Conservation (phyloP, 2,888 invertebrate species). For the Stenodera caucasica region DNA sequence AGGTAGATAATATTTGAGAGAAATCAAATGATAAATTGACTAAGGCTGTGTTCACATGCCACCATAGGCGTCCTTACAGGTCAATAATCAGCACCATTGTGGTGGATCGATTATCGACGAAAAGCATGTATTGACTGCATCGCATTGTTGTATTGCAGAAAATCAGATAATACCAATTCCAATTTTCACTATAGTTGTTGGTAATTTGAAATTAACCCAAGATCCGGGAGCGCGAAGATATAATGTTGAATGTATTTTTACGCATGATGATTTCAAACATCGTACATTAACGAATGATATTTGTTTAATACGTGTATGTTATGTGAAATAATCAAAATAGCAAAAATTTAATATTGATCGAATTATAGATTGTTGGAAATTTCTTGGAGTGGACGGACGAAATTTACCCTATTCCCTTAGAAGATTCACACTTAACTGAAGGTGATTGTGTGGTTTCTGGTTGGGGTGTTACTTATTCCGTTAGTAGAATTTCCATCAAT, state of each 20-base stretch:
- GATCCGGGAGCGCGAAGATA: neutral
- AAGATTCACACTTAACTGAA: neutral
- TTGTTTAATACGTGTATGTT: constrained; percentile 17
- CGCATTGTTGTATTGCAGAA: constrained; percentile 18
- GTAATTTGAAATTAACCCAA: neutral
- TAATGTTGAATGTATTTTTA: constrained; percentile 10
- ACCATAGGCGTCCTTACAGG: too few relatives aligned
- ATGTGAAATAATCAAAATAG: neutral
- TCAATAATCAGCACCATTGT: too few relatives aligned
- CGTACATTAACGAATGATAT: constrained; percentile 13
- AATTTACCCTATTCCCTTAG: constrained; percentile 9
- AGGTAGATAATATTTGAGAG: constrained; percentile 7
- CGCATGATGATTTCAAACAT: constrained; percentile 12
- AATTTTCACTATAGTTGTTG: constrained; percentile 6
- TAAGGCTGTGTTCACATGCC: neutral
- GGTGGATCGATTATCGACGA: constrained; percentile 22
- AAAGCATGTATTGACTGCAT: constrained; percentile 19
- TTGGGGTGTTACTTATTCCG: constrained; percentile 14
- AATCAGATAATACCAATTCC: neutral
- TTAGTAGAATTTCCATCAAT: constrained; percentile 2
- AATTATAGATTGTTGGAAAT: constrained; percentile 15
- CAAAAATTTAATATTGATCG: neutral
- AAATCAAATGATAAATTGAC: too few relatives aligned
- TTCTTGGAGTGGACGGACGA: constrained; percentile 11
- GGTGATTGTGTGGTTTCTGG: constrained; percentile 20